Conservation (phyloP, 2,113 vertebrate genomes). For the Epinephelus fuscoguttatus region DNA sequence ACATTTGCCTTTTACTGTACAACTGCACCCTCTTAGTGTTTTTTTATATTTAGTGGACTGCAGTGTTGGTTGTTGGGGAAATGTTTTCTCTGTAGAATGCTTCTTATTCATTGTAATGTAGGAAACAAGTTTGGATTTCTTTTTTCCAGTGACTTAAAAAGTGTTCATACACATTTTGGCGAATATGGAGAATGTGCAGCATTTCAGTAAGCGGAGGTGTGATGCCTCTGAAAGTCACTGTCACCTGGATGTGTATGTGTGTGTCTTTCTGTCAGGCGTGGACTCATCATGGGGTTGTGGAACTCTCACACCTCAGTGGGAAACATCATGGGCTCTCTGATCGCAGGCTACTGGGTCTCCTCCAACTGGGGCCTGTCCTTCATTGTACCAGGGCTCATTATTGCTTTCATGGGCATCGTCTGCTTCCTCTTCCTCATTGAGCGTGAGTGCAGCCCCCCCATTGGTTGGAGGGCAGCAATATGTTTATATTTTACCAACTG, state of each 20-base stretch:
- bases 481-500: not conserved
- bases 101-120: not conserved
- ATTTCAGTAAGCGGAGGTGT: not conserved
- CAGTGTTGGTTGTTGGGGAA: too few relatives aligned
- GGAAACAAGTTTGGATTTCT: not conserved
- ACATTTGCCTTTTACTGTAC: too few relatives aligned
- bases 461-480: not conserved
- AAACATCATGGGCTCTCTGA: slow-evolving; percentile 95
- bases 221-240: not conserved
- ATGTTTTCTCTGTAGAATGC: not conserved
- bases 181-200: not conserved
- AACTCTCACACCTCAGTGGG: slow-evolving; percentile 97
- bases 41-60: too few relatives aligned
- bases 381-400: slow-evolving; percentile 91
- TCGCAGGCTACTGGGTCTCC: slow-evolving; percentile 91
- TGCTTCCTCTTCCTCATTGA: slow-evolving; percentile 97
- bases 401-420: slow-evolving; percentile 85
- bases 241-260: not conserved
- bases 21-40: too few relatives aligned
- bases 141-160: not conserved
- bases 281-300: slow-evolving; percentile 97
- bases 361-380: slow-evolving; percentile 94
- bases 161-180: not conserved
- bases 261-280: slow-evolving; percentile 82
- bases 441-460: slow-evolving; percentile 85